Evolutionary conservation across 2,888 invertebrate genomes (phyloP).

Genomic region (Diaphora mendica): DNA sequence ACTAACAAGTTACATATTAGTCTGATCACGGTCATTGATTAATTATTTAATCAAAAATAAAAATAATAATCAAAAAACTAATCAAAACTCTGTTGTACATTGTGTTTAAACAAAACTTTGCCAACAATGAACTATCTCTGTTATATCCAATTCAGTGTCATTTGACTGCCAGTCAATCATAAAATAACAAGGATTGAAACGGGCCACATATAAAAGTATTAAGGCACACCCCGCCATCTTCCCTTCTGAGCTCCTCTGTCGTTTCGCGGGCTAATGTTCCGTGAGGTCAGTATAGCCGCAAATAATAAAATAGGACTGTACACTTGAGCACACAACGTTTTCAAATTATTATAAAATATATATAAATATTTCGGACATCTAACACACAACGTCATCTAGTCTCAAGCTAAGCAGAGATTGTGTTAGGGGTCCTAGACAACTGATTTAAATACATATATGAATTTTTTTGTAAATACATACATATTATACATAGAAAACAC

Average conservation of each 20-base stretch:
- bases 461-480: no score
- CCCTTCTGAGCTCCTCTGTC: conserved; percentile 19
- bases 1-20: no score
- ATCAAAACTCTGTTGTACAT: background rate
- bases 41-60: no score
- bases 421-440: no score
- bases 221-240: conserved; percentile 30
- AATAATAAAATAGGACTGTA: conserved; percentile 50
- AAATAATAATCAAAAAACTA: no score
- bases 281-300: conserved; percentile 46
- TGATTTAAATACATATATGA: no score
- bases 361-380: no score
- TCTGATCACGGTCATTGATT: no score
- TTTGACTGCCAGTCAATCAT: conserved; percentile 37
- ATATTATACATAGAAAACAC: no score
- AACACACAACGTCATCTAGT: no score
- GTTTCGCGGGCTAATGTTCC: conserved; percentile 59
- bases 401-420: no score
- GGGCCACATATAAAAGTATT: conserved; percentile 58
- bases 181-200: conserved; percentile 47
- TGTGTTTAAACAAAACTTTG: background rate
- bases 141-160: conserved; percentile 26
- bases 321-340: conserved; percentile 28
- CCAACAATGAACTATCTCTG: conserved; percentile 1
- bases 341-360: background rate